Percentiles rank a stretch among this genome's conserved stretches.
These are phyloP conservation scores for Pluvialis apricaria DNA, from an alignment of 2,113 vertebrate genomes.

Conservation along the genomic window DNA sequence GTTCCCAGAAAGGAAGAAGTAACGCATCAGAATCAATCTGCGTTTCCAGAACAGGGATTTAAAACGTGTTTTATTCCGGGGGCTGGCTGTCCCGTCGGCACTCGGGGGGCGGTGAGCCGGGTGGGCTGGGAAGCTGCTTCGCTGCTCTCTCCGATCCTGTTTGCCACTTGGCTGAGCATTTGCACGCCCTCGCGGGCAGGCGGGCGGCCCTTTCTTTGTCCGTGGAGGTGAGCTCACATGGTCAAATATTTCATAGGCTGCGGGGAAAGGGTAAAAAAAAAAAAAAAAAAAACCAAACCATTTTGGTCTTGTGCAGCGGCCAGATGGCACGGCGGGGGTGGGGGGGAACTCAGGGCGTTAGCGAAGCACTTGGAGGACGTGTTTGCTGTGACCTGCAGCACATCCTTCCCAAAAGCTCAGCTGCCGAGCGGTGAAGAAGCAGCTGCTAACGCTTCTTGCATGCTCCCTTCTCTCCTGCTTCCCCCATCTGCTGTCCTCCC, in stretches of 20 bases:
- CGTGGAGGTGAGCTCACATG: not conserved
- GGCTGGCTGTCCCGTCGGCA: not conserved
- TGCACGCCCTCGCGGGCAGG: not conserved
- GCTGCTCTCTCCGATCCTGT: not conserved
- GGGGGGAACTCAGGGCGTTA: not conserved
- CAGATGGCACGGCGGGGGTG: not conserved
- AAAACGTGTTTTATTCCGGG: not conserved
- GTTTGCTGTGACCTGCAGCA: not conserved
- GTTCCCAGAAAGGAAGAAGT: not conserved
- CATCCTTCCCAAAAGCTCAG: not conserved
- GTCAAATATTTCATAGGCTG: not conserved
- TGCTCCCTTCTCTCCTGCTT: not conserved
- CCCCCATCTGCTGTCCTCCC: not conserved
- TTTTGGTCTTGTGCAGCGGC: not conserved
- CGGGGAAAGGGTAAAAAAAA: not conserved
- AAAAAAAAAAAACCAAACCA: not conserved
- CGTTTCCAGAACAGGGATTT: not conserved
- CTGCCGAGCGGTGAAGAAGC: not conserved
- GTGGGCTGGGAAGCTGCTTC: not conserved
- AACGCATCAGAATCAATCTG: not conserved
- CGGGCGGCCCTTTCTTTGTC: not conserved
- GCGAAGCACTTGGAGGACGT: not conserved
- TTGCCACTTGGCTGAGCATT: conserved; percentile 31
- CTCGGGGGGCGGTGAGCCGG: not conserved
- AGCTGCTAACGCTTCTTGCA: not conserved